Percentiles rank a stretch among this genome's conserved stretches.
Evolutionary conservation across 2,888 invertebrate genomes (phyloP).

Genomic region (Dynastes maya): DNA sequence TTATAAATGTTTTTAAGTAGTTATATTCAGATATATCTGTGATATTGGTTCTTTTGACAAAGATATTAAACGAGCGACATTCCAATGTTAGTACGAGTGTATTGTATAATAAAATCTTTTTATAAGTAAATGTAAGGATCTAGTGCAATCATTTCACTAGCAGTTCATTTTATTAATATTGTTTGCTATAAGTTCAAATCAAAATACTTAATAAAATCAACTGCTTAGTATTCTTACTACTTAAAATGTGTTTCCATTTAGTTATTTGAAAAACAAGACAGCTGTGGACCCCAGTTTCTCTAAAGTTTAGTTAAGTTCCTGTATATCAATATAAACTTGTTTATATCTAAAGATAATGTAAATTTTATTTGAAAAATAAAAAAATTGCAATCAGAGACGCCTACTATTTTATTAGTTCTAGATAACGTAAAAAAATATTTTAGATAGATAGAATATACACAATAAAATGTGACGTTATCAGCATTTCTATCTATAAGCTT

Average conservation of each 20-base stretch:
- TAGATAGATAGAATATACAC: too few species aligned
- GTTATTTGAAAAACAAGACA: conserved; percentile 14
- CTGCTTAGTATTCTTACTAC: conserved; percentile 50
- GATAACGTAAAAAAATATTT: too few species aligned
- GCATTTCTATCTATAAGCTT: too few species aligned
- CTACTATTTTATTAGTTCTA: conserved; percentile 1
- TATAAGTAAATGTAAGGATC: neutral
- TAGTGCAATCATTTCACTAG: conserved; percentile 37
- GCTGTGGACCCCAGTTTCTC: conserved; percentile 34
- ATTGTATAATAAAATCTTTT: neutral
- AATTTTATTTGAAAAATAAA: conserved; percentile 38
- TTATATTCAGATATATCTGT: conserved; percentile 45
- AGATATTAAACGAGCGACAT: conserved; percentile 15
- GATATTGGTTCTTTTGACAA: conserved; percentile 41
- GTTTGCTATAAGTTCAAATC: conserved; percentile 37
- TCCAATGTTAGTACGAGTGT: conserved; percentile 25
- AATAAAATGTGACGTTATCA: too few species aligned
- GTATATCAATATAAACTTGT: conserved; percentile 35
- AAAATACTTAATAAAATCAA: conserved; percentile 53
- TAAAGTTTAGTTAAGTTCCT: conserved; percentile 54
- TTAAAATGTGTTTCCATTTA: conserved; percentile 35
- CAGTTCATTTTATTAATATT: conserved; percentile 53
- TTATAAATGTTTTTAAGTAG: neutral
- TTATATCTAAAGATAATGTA: conserved; percentile 40
- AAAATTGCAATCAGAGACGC: conserved; percentile 3